phyloP scores from a whole-genome alignment of 1,140 invertebrate genomes.

The Thaumetopoea pityocampa region DNA sequence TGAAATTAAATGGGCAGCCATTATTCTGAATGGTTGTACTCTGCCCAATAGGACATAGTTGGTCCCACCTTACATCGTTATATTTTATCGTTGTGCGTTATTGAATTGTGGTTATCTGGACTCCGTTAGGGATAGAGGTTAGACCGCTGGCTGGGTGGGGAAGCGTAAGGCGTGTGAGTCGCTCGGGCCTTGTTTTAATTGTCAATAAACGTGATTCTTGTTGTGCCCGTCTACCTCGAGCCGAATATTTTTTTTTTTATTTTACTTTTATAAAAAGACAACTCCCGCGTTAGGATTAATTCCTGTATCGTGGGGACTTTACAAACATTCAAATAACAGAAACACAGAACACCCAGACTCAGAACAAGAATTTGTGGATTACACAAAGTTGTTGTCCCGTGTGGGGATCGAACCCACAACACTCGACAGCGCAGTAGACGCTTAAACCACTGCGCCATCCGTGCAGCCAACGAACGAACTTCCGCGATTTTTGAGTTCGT shows the following conservation, averaged over 20 bases:
- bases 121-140: constrained; percentile 20
- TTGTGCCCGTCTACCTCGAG: constrained; percentile 42
- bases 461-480: too few relatives aligned
- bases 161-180: constrained; percentile 52
- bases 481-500: constrained; percentile 74
- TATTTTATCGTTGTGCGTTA: constrained; percentile 27
- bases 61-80: constrained; percentile 9
- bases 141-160: constrained; percentile 38
- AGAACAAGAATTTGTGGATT: too few relatives aligned
- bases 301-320: too few relatives aligned
- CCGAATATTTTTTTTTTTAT: constrained; percentile 73
- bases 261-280: too few relatives aligned
- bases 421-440: too few relatives aligned
- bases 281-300: too few relatives aligned
- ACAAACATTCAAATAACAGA: too few relatives aligned
- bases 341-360: too few relatives aligned
- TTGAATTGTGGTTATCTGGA: constrained; percentile 41
- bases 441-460: too few relatives aligned
- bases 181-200: constrained; percentile 64
- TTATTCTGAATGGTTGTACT: constrained; percentile 8
- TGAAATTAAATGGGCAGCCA: constrained; percentile 1
- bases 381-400: too few relatives aligned
- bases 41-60: not conserved
- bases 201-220: constrained; percentile 69
- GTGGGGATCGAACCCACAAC: too few relatives aligned